Evolutionary conservation across 2,888 invertebrate species (phyloP).

Genomic region (Octonoba sinensis): DNA sequence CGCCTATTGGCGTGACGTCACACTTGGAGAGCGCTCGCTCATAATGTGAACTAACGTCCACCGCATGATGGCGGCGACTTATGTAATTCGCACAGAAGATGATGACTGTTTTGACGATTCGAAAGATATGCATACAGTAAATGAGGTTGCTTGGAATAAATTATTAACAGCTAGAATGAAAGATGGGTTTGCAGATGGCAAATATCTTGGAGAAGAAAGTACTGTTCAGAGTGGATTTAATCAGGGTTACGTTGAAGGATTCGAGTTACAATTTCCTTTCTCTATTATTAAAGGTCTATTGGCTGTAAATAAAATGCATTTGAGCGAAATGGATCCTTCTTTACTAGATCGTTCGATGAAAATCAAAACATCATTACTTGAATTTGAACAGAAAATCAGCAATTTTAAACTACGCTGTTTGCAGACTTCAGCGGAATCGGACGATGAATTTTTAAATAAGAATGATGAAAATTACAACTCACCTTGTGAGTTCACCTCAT

Average conservation of each 20-base stretch:
- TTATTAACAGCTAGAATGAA: constrained; percentile 22
- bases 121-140: constrained; percentile 3
- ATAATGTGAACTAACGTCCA: too few species aligned
- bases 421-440: neutral
- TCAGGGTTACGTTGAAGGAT: constrained; percentile 28
- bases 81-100: too few species aligned
- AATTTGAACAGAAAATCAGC: constrained; percentile 20
- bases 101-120: constrained; percentile 5
- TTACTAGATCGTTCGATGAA: neutral
- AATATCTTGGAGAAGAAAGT: constrained; percentile 30
- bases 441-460: neutral
- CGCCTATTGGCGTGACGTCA: too few species aligned
- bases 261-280: constrained; percentile 17
- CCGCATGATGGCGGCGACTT: too few species aligned
- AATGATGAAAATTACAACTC: constrained; percentile 11
- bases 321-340: neutral
- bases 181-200: constrained; percentile 32
- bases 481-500: neutral
- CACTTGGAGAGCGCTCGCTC: too few species aligned
- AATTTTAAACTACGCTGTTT: neutral
- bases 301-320: constrained; percentile 19
- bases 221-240: constrained; percentile 33
- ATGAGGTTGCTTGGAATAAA: constrained; percentile 32
- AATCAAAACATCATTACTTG: constrained; percentile 6
- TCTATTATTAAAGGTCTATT: constrained; percentile 31